Base-by-base conservation (phyloP, 1,140 invertebrate genomes). In the Procambarus clarkii region DNA sequence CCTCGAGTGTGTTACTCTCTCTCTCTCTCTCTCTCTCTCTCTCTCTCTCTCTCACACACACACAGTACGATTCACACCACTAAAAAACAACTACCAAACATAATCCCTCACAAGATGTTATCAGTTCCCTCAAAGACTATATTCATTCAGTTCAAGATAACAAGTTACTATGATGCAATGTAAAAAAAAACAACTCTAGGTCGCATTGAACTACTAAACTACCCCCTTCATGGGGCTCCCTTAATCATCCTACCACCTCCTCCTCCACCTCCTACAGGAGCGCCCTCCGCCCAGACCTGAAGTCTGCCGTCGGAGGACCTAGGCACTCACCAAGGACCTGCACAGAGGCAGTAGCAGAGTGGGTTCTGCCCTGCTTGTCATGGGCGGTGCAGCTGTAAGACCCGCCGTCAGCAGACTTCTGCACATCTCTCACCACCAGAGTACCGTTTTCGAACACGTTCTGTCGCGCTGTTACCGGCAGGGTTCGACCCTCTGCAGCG, bases 361-460 rank as follows among this genome's bases (percentile, higher is more conserved):
- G 97, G 13, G 96, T 96, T 93, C 97, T 97, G 0, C 97, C 97
- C 18, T 97, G 96, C 15, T 96, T 95, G 71, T 97, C 97, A 48
- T 95, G 95, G 0, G 98, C 98, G 24, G 96, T 96, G 94, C 98
- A 99, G 0, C 96, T 97, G 94, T 98, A 98, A 76, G 96, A 95
- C 8, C 97, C 98, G 71, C 96, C 96, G 93, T 96, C 96, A 1
- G 94, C 93, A 8, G 92, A 89, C 44, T 94, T 94, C 93, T 97
- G 97, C 11, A 98, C 96, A 83, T 96, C 95, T 24, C 95, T 94
- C 83, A 99, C 96, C 77, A 96, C 96, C 58, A 99, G 95, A 13
- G 97, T 97, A 2, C 98, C 98, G 92, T 97, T 93, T 13, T 85
- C 93, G 60, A 93, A 92, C 13, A 95, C 94, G 21, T 93, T 92